A percentile compares a stretch with the other conserved stretches of the same genome.
Conservation (phyloP, 2,888 invertebrate species). For the Tachystola acroxantha region DNA sequence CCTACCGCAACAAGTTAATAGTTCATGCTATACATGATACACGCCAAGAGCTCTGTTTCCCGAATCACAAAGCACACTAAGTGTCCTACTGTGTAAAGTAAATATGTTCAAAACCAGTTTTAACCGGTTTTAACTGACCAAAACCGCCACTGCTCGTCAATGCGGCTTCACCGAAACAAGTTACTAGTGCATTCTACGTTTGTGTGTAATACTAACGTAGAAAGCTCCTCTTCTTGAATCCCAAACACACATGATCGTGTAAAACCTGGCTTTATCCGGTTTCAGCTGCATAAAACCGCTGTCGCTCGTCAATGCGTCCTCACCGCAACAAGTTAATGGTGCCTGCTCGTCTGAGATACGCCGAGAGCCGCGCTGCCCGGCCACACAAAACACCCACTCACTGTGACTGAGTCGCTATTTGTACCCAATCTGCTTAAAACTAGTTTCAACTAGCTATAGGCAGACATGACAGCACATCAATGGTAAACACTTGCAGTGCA, state of each 20-base stretch:
- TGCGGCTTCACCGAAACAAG: slow-evolving; percentile 23
- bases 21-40: too few species aligned
- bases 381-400: slow-evolving; percentile 41
- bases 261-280: background rate
- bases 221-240: slow-evolving; percentile 7
- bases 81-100: too few species aligned
- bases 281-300: background rate
- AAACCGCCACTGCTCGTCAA: slow-evolving; percentile 6
- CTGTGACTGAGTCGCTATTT: slow-evolving; percentile 38
- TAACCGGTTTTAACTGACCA: background rate
- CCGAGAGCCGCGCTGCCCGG: slow-evolving; percentile 16
- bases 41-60: too few species aligned
- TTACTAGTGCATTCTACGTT: slow-evolving; percentile 56
- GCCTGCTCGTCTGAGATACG: slow-evolving; percentile 58
- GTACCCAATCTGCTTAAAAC: slow-evolving; percentile 21
- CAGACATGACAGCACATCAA: too few species aligned
- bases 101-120: too few species aligned
- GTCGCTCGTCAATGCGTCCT: slow-evolving; percentile 9
- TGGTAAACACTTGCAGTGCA: too few species aligned
- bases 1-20: too few species aligned
- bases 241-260: background rate
- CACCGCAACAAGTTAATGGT: slow-evolving; percentile 46
- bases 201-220: too few species aligned
- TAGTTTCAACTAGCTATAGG: background rate
- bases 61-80: too few species aligned